Conservation (phyloP, 2,888 invertebrate species). For the Dicycla oo region DNA sequence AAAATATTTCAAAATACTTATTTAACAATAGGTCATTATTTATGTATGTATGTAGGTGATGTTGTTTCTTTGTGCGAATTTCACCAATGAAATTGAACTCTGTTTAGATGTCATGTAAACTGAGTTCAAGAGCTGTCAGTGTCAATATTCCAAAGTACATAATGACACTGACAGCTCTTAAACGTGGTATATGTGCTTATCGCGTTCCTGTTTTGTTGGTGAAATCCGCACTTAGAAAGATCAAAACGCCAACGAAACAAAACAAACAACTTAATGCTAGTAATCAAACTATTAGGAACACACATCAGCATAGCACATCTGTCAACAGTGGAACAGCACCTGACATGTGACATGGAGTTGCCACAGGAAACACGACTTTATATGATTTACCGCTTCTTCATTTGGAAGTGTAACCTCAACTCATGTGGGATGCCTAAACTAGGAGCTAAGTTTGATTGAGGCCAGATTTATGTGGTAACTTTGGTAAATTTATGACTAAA, state of each 20-base stretch:
- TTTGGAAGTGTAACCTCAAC: slow-evolving; percentile 52
- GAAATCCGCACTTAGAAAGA: too few species aligned
- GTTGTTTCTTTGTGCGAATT: too few species aligned
- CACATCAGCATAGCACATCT: not conserved
- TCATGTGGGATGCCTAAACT: slow-evolving; percentile 47
- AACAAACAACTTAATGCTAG: not conserved
- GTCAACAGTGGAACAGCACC: slow-evolving; percentile 26
- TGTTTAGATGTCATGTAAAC: too few species aligned
- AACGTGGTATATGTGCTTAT: too few species aligned
- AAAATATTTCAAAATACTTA: not conserved
- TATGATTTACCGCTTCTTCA: slow-evolving; percentile 49
- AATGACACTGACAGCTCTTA: too few species aligned
- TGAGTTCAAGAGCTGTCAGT: too few species aligned
- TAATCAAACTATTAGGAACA: slow-evolving; percentile 3
- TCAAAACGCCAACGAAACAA: not conserved
- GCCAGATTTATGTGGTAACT: slow-evolving; percentile 62
- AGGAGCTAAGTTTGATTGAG: slow-evolving; percentile 63
- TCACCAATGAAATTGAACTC: too few species aligned
- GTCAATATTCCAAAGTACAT: too few species aligned
- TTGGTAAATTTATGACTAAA: slow-evolving; percentile 60
- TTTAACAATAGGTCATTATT: not conserved
- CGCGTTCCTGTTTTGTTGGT: too few species aligned
- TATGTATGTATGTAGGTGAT: not conserved
- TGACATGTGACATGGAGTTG: slow-evolving; percentile 27
- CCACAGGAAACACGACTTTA: slow-evolving; percentile 56